Conservation (phyloP, 1,140 invertebrate species). For the Copidosoma floridanum region DNA sequence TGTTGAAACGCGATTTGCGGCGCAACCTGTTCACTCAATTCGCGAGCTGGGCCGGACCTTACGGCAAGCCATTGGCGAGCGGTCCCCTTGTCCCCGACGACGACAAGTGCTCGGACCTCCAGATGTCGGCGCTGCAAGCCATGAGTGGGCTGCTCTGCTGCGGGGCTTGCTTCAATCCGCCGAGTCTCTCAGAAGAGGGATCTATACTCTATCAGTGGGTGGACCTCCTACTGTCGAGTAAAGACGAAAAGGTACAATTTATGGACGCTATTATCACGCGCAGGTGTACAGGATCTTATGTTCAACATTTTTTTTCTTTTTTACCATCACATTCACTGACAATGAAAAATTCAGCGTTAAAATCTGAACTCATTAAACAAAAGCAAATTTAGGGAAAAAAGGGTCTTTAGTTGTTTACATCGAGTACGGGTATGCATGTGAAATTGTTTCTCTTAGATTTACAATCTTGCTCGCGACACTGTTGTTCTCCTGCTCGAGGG, state of each 20-base stretch:
- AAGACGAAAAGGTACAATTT: slow-evolving; percentile 84
- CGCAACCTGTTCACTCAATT: slow-evolving; percentile 89
- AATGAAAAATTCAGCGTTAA: too few species aligned
- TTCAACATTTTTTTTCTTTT: too few species aligned
- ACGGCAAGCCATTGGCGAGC: slow-evolving; percentile 63
- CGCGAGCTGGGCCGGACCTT: slow-evolving; percentile 88
- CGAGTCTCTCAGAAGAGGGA: slow-evolving; percentile 84
- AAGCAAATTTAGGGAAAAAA: too few species aligned
- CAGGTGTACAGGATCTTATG: too few species aligned
- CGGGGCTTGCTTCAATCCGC: slow-evolving; percentile 88
- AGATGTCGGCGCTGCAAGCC: slow-evolving; percentile 75
- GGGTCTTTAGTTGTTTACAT: too few species aligned
- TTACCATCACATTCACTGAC: too few species aligned
- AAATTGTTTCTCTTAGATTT: slow-evolving; percentile 67
- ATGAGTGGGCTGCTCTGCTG: slow-evolving; percentile 94
- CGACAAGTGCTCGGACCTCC: slow-evolving; percentile 63
- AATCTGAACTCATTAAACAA: too few species aligned
- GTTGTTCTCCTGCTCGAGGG: slow-evolving; percentile 92
- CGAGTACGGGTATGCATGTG: too few species aligned
- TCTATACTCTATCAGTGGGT: slow-evolving; percentile 89
- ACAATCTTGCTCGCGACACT: slow-evolving; percentile 87
- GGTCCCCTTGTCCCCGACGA: slow-evolving; percentile 40
- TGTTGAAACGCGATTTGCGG: slow-evolving; percentile 84
- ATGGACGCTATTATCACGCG: too few species aligned
- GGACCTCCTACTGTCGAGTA: slow-evolving; percentile 82